phyloP scores from a whole-genome alignment of 64 coral and sea anemone species.

The Dendronephthya gigantea region DNA sequence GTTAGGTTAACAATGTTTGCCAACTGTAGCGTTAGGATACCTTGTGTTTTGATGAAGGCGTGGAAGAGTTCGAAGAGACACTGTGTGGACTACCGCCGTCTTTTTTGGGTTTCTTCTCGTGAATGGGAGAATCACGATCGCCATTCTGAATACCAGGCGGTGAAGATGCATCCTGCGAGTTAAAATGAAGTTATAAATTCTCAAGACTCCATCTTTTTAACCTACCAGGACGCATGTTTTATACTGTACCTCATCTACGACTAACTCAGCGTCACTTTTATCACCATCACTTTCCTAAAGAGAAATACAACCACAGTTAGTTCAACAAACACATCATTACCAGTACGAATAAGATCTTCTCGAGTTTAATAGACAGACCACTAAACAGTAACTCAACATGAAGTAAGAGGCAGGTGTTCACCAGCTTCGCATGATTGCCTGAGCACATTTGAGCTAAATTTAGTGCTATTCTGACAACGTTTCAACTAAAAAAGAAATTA shows the following conservation, averaged over 20 bases:
- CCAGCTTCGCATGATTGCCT: background rate
- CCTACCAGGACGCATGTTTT: too few relatives aligned
- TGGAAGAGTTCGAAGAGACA: conserved; percentile 71
- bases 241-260: conserved; percentile 97
- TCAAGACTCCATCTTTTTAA: too few relatives aligned
- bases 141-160: conserved; percentile 83
- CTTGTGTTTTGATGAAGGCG: conserved; percentile 81
- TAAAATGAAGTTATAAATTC: background rate
- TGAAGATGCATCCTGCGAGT: conserved; percentile 60
- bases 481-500: background rate
- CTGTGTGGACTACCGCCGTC: conserved; percentile 73
- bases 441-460: background rate
- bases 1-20: background rate
- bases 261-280: conserved; percentile 90
- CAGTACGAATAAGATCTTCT: too few relatives aligned
- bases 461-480: too few relatives aligned
- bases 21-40: background rate
- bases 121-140: conserved; percentile 64
- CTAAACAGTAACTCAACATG: too few relatives aligned
- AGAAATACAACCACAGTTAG: background rate
- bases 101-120: conserved; percentile 86
- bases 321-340: background rate
- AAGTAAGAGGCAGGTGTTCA: too few relatives aligned
- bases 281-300: conserved; percentile 90
- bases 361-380: too few relatives aligned